Conservation (phyloP, 2,113 vertebrate species). For the Athene noctua region DNA sequence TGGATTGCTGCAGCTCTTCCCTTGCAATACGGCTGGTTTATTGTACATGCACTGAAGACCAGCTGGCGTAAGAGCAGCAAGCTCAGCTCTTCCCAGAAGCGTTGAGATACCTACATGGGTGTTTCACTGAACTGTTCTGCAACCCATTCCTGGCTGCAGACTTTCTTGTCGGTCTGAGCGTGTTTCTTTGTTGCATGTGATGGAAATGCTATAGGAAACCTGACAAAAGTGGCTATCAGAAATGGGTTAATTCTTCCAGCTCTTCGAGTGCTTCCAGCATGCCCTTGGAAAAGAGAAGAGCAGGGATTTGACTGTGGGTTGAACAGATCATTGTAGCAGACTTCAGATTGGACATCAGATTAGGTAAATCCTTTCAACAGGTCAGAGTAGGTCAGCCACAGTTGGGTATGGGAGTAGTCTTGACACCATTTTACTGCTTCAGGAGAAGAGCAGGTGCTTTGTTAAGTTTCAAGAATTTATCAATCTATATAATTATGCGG, state of each 20-base stretch:
- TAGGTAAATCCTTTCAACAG: background rate
- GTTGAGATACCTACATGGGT: accelerated
- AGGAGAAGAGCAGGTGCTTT: background rate
- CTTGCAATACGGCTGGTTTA: background rate
- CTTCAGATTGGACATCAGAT: background rate
- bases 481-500: accelerated
- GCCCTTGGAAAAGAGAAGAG: background rate
- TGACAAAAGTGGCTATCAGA: background rate
- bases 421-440: background rate
- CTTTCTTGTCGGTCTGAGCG: background rate
- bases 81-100: background rate
- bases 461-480: background rate
- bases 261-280: background rate
- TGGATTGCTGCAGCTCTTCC: background rate
- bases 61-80: background rate
- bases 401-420: background rate
- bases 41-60: too few relatives aligned
- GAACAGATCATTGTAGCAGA: background rate
- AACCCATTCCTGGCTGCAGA: background rate
- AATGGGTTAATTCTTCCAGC: background rate
- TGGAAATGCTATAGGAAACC: background rate
- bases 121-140: background rate
- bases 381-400: background rate
- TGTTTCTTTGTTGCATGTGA: background rate
- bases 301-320: background rate